Conservation (phyloP, 2,113 vertebrate species). For the Neolamprologus toae region DNA sequence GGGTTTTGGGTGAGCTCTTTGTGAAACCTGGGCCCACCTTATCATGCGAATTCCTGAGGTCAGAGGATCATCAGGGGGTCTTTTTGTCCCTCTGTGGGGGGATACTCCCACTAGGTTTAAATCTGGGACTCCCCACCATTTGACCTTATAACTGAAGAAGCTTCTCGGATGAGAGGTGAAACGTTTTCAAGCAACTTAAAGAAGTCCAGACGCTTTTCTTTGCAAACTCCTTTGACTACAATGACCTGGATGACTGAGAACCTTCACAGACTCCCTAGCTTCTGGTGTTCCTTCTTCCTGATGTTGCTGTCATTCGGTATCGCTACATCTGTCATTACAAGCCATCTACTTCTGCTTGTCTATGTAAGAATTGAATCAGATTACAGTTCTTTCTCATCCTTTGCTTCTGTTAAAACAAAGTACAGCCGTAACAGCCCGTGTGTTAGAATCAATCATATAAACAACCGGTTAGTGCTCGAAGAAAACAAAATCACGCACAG, state of each 20-base stretch:
- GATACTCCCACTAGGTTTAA: fast-evolving
- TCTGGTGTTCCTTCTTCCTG: background rate
- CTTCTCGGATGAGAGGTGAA: no score
- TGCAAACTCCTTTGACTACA: fast-evolving
- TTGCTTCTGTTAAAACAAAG: background rate
- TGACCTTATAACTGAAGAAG: no score
- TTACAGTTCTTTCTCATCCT: background rate
- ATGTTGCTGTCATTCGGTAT: background rate
- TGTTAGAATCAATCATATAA: background rate
- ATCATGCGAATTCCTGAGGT: no score
- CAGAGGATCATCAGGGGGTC: fast-evolving
- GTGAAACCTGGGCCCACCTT: no score
- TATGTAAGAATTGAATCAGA: background rate
- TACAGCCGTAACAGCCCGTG: background rate
- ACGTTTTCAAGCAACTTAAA: no score
- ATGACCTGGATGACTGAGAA: no score
- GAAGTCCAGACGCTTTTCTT: no score
- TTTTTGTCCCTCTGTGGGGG: no score
- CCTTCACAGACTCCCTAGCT: background rate
- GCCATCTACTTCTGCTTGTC: background rate
- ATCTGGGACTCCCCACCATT: fast-evolving
- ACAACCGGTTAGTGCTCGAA: background rate
- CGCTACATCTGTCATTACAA: background rate
- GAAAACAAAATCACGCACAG: background rate
- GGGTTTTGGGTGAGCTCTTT: no score